phyloP scores from a whole-genome alignment of 30 jellyfish, hydroid and myxozoan genomes.

The Catostylus mosaicus region DNA sequence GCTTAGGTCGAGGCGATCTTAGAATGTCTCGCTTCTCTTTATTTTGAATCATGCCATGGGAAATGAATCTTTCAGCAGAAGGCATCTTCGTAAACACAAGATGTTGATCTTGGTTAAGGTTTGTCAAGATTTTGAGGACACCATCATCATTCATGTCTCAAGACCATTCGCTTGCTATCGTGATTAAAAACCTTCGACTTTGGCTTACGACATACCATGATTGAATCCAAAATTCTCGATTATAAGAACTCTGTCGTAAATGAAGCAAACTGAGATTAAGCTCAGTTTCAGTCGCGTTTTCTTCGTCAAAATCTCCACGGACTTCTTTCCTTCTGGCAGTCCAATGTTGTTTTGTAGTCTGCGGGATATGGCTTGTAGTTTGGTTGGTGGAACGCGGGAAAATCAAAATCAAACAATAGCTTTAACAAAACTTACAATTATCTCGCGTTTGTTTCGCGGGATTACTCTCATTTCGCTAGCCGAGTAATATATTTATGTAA shows the following conservation, averaged over 20 bases:
- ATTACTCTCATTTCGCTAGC: background rate
- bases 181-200: no score
- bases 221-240: no score
- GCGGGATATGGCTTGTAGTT: background rate
- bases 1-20: constrained; percentile 60
- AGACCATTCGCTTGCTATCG: no score
- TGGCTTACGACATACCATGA: background rate
- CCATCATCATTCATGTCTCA: no score
- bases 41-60: constrained; percentile 11
- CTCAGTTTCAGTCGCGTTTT: background rate
- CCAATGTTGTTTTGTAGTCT: background rate
- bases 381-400: background rate
- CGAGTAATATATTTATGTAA: background rate
- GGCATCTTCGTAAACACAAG: constrained; percentile 34
- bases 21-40: constrained; percentile 24
- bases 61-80: constrained; percentile 32
- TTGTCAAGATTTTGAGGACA: no score
- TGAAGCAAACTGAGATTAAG: background rate
- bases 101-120: background rate
- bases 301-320: background rate
- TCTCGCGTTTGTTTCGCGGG: background rate
- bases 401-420: background rate
- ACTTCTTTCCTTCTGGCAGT: background rate
- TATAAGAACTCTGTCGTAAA: no score
- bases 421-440: background rate